Conservation (phyloP, 1,140 invertebrate genomes). For the Apis cerana region DNA sequence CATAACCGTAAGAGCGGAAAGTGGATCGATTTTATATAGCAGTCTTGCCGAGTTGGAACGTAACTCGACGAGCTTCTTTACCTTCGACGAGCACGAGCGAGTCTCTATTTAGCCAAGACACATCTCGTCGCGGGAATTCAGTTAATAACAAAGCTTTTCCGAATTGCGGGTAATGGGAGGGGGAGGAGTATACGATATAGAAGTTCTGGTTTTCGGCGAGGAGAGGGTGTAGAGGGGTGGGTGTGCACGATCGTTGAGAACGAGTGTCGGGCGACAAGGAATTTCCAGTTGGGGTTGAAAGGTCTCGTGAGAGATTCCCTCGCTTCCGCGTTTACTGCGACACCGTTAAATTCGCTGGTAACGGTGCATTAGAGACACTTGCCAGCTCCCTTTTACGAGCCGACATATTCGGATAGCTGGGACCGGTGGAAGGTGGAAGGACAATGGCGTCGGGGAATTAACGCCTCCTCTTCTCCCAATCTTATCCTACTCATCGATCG, state of each 20-base stretch:
- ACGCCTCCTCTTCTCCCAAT: conserved; percentile 11
- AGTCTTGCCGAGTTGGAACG: not conserved
- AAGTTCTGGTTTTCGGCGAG: too few relatives aligned
- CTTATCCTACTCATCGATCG: not conserved
- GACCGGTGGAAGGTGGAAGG: conserved; percentile 16
- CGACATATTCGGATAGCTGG: conserved; percentile 49
- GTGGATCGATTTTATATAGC: too few relatives aligned
- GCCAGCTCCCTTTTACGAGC: conserved; percentile 61
- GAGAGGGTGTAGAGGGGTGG: too few relatives aligned
- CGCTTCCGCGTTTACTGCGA: conserved; percentile 54
- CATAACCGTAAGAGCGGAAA: too few relatives aligned
- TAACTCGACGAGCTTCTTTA: not conserved
- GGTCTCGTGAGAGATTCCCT: conserved; percentile 52
- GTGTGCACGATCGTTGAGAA: not conserved
- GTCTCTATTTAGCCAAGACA: not conserved
- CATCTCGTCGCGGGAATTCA: not conserved
- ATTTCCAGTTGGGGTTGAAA: conserved; percentile 51
- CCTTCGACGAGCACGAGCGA: too few relatives aligned
- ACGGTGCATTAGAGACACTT: conserved; percentile 67
- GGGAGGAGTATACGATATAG: not conserved
- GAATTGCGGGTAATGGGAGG: not conserved
- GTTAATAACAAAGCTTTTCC: not conserved
- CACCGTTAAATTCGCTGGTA: conserved; percentile 65
- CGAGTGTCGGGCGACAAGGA: conserved; percentile 31
- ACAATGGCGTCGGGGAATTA: conserved; percentile 55